Base-by-base conservation (phyloP, 2,113 vertebrate genomes). In the Hucho hucho region DNA sequence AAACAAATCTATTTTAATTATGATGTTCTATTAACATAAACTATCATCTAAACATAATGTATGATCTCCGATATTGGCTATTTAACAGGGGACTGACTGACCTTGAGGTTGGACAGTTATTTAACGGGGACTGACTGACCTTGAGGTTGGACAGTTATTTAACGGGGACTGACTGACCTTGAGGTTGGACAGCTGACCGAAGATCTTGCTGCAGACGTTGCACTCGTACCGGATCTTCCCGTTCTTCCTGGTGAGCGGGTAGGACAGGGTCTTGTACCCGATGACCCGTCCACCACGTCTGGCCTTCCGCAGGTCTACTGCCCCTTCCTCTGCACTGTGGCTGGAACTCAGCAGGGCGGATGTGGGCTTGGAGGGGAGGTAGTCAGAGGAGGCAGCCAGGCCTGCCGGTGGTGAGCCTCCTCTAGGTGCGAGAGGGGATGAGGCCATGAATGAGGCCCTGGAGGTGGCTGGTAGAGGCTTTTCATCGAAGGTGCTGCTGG, bases 211-310 rank as follows among this genome's bases (percentile, higher is more conserved):
- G 75, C 97, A 98, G 75, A 98, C 89, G 0, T 98, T 98, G 91
- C 97, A 98, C 78, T 98, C 96, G 20, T 98, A 98, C 69, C 95
- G 97, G 78, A 98, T 98, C 93, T 98, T 98, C 80, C 97, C 97
- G 0, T 98, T 98, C 88, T 96, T 95, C 81, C 97, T 97, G 87
- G 93, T 96, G 76, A 98, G 92, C 0, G 97, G 97, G 85, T 98
- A 98, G 1, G 96, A 95, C 77, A 98, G 94, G 0, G 94, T 96
- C 91, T 96, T 96, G 91, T 97, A 96, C 81, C 96, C 96, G 0
- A 94, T 94, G 84, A 90, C 92, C 46, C 83, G 73, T 29, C 90
- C 94, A 18, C 13, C 49, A 75, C 83, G 89, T 87, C 94, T 96
- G 74, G 75, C 92, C 79, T 94, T 95, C 56, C 95, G 94, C 82